Percentiles rank a stretch among this genome's conserved stretches.
Conservation (phyloP, 2,797 vertebrate species). For the Amniataba percoides region DNA sequence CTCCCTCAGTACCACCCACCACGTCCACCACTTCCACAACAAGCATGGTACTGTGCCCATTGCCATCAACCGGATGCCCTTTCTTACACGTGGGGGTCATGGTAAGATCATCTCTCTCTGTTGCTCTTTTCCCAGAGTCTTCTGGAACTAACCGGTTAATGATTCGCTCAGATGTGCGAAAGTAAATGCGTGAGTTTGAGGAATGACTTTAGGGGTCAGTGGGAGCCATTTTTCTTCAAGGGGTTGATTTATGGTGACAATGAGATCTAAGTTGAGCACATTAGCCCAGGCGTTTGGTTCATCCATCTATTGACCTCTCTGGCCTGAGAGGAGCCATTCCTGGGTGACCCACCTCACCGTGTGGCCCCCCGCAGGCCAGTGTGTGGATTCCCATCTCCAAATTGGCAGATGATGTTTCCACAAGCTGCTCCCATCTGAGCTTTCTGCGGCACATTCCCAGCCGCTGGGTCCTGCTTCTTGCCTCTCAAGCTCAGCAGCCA, state of each 20-base stretch:
- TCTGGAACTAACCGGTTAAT: not conserved
- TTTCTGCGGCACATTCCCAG: slow-evolving; percentile 35
- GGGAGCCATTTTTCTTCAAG: slow-evolving; percentile 51
- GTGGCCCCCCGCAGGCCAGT: slow-evolving; percentile 38
- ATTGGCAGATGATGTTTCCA: slow-evolving; percentile 47
- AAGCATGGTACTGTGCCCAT: slow-evolving; percentile 97
- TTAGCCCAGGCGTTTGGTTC: slow-evolving; percentile 55
- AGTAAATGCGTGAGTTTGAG: slow-evolving; percentile 10
- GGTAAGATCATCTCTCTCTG: slow-evolving; percentile 86
- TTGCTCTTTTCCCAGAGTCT: not conserved
- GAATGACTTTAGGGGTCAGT: slow-evolving; percentile 39
- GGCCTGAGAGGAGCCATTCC: slow-evolving; percentile 48
- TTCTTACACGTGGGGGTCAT: slow-evolving; percentile 94
- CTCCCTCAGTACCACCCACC: slow-evolving; percentile 95
- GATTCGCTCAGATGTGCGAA: not conserved
- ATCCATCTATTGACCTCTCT: slow-evolving; percentile 73
- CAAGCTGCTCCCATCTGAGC: slow-evolving; percentile 40
- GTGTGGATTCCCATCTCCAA: slow-evolving; percentile 48
- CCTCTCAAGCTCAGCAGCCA: slow-evolving; percentile 87
- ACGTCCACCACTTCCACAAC: slow-evolving; percentile 97
- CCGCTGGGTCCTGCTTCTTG: slow-evolving; percentile 58
- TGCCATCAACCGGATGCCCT: slow-evolving; percentile 97
- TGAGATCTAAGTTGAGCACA: slow-evolving; percentile 55
- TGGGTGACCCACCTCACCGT: slow-evolving; percentile 27
- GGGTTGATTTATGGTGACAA: slow-evolving; percentile 56